Conservation (phyloP, 2,797 vertebrate genomes). For the Gobio occitaniae region DNA sequence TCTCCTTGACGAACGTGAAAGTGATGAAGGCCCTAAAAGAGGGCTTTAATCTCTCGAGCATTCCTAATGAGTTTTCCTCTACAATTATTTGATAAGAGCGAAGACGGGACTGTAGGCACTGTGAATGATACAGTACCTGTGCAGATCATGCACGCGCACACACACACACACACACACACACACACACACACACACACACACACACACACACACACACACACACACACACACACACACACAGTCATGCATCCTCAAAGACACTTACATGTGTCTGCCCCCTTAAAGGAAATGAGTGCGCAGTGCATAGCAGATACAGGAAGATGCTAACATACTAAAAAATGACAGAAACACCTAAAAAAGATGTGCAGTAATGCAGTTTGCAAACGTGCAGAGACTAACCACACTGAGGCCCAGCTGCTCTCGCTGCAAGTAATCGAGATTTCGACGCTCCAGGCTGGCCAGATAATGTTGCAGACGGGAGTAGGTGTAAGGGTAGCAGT, state of each 20-base stretch:
- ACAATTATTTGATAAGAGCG: slow-evolving; percentile 88
- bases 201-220: slow-evolving; percentile 15
- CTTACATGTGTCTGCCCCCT: slow-evolving; percentile 56
- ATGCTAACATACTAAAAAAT: slow-evolving; percentile 34
- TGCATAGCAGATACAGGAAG: slow-evolving; percentile 60
- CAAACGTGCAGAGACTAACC: slow-evolving; percentile 79
- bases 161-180: slow-evolving; percentile 11
- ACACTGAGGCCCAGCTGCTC: slow-evolving; percentile 93
- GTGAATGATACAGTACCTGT: slow-evolving; percentile 79
- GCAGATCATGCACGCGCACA: slow-evolving; percentile 66
- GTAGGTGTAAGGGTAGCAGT: slow-evolving; percentile 98
- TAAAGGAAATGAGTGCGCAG: slow-evolving; percentile 69
- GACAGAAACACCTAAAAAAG: slow-evolving; percentile 27
- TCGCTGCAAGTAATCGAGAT: slow-evolving; percentile 90
- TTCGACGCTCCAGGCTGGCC: slow-evolving; percentile 88
- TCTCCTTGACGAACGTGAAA: slow-evolving; percentile 71
- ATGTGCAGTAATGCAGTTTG: neutral
- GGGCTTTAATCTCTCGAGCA: slow-evolving; percentile 83
- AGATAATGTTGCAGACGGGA: slow-evolving; percentile 96
- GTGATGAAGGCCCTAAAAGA: slow-evolving; percentile 72
- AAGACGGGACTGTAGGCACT: slow-evolving; percentile 79
- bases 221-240: neutral
- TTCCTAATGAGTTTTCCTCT: slow-evolving; percentile 88
- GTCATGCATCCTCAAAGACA: slow-evolving; percentile 60
- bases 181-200: neutral